Conservation (phyloP, 1,140 invertebrate genomes). For the Conopomorpha cramerella region DNA sequence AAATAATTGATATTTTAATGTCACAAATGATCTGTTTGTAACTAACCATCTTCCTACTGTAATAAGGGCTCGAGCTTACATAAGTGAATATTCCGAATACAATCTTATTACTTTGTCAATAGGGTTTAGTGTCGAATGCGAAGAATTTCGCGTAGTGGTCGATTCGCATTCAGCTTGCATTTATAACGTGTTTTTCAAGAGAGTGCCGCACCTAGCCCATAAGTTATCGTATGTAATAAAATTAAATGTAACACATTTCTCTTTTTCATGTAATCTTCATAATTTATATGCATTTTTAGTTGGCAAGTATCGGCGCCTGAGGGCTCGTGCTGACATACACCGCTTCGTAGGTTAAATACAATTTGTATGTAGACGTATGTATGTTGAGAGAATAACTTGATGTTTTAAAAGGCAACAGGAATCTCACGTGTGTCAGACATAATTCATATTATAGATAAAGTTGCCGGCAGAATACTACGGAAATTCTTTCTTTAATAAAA, state of each 20-base stretch:
- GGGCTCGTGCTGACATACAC: too few relatives aligned
- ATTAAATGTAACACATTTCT: slow-evolving; percentile 61
- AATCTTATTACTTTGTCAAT: too few relatives aligned
- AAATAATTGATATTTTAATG: slow-evolving; percentile 62
- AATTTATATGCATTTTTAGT: slow-evolving; percentile 58
- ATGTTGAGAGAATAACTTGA: too few relatives aligned
- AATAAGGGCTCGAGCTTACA: too few relatives aligned
- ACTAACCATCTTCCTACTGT: slow-evolving; percentile 22
- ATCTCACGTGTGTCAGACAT: too few relatives aligned
- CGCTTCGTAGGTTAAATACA: too few relatives aligned
- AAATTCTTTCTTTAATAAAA: too few relatives aligned
- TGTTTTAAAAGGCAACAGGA: too few relatives aligned
- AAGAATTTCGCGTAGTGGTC: neutral
- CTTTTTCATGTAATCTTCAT: slow-evolving; percentile 59
- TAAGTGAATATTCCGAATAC: too few relatives aligned
- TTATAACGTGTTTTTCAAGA: slow-evolving; percentile 47
- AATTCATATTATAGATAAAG: too few relatives aligned
- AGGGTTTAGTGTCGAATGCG: slow-evolving; percentile 9
- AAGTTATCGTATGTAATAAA: slow-evolving; percentile 60
- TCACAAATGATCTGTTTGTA: slow-evolving; percentile 60
- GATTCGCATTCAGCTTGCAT: slow-evolving; percentile 6
- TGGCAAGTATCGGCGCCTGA: slow-evolving; percentile 35
- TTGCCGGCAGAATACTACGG: too few relatives aligned
- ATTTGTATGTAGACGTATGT: too few relatives aligned
- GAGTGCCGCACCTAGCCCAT: slow-evolving; percentile 48